Evolutionary conservation across 2,797 vertebrate genomes (phyloP).

Genomic region (Chromobotia macracanthus): DNA sequence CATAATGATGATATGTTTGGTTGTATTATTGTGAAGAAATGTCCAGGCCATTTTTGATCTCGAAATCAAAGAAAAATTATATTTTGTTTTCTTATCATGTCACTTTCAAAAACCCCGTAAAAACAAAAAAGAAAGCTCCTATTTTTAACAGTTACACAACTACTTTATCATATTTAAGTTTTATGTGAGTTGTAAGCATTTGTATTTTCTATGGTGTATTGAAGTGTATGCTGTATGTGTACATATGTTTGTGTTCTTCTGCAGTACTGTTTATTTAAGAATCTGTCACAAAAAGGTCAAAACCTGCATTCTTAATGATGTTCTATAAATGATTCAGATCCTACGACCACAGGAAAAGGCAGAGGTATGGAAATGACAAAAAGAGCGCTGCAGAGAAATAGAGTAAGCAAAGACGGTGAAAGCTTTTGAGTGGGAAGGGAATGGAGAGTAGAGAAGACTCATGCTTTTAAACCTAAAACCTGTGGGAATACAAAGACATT

Average conservation of each 20-base stretch:
- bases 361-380: conserved; percentile 27
- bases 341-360: conserved; percentile 55
- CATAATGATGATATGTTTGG: too few species aligned
- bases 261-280: conserved; percentile 60
- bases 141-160: not conserved
- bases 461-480: conserved; percentile 62
- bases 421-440: conserved; percentile 43
- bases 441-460: conserved; percentile 31
- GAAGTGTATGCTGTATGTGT: not conserved
- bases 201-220: not conserved
- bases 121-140: not conserved
- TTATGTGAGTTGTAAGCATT: not conserved
- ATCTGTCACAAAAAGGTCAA: conserved; percentile 62
- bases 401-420: conserved; percentile 47
- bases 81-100: not conserved
- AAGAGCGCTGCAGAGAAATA: conserved; percentile 16
- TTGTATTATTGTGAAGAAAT: too few species aligned
- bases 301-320: conserved; percentile 69
- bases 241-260: conserved; percentile 9
- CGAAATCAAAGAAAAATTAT: not conserved
- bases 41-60: too few species aligned
- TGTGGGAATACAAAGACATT: conserved; percentile 33
- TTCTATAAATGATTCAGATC: conserved; percentile 75
- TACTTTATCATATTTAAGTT: not conserved
- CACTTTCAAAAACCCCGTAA: not conserved